A percentile compares a stretch with the other conserved stretches of the same genome.
Evolutionary conservation across 2,888 invertebrate genomes (phyloP).

Genomic region (Elysia crispata): DNA sequence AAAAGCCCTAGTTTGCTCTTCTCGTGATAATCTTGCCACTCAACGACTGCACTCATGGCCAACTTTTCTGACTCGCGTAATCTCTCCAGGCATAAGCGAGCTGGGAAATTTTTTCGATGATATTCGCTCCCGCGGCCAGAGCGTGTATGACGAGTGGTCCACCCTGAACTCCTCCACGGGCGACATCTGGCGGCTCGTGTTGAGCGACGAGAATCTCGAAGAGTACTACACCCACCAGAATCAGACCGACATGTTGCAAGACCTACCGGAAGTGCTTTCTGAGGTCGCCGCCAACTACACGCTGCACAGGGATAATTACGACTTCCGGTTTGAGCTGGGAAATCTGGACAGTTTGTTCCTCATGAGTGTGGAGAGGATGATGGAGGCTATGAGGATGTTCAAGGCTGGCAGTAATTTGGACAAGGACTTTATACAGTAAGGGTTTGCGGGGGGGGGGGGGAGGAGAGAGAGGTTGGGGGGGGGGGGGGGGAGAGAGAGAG

Average conservation of each 20-base stretch:
- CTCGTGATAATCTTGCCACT: too few relatives aligned
- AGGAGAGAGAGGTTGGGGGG: too few relatives aligned
- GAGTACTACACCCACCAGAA: constrained; percentile 60
- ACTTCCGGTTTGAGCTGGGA: constrained; percentile 56
- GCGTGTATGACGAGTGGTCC: constrained; percentile 61
- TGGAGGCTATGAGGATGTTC: constrained; percentile 52
- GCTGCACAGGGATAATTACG: constrained; percentile 49
- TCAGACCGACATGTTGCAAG: constrained; percentile 40
- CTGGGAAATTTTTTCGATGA: constrained; percentile 62
- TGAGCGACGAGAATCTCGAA: constrained; percentile 60
- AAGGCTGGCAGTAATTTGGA: too few relatives aligned
- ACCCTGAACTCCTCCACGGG: too few relatives aligned
- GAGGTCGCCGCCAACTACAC: neutral
- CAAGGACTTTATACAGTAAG: too few relatives aligned
- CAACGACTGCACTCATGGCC: too few relatives aligned
- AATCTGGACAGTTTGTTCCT: constrained; percentile 60
- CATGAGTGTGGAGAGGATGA: constrained; percentile 53
- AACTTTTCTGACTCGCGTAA: too few relatives aligned
- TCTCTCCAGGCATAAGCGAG: constrained; percentile 51
- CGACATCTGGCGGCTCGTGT: constrained; percentile 59
- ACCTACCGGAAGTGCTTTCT: too few relatives aligned
- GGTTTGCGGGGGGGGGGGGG: too few relatives aligned
- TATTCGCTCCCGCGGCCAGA: constrained; percentile 61
- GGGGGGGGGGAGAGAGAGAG: too few relatives aligned
- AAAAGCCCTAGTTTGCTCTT: too few relatives aligned